Evolutionary conservation across 2,888 invertebrate genomes (phyloP).

Genomic region (Branchellion lobata): DNA sequence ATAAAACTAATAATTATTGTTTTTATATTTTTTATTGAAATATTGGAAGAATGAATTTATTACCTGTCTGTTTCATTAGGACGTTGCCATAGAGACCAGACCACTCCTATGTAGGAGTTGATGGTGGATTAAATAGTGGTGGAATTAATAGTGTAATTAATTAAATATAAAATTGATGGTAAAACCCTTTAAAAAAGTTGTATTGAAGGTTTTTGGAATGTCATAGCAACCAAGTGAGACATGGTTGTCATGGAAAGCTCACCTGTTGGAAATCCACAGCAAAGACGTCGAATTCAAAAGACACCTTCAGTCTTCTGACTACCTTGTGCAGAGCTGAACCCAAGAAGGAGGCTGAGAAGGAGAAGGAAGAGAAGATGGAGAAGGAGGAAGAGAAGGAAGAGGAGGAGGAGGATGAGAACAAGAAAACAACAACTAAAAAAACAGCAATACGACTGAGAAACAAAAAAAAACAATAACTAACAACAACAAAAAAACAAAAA

Average conservation of each 20-base stretch:
- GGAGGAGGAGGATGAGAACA: not conserved
- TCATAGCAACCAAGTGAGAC: too few relatives aligned
- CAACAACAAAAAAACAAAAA: too few relatives aligned
- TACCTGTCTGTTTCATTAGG: conserved; percentile 73
- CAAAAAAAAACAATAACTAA: too few relatives aligned
- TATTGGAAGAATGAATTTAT: not conserved
- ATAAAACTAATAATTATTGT: too few relatives aligned
- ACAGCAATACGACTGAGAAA: not conserved
- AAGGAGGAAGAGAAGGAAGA: not conserved
- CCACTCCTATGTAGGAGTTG: conserved; percentile 70
- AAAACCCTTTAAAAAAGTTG: too few relatives aligned
- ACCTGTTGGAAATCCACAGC: conserved; percentile 82
- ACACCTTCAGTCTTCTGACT: conserved; percentile 70
- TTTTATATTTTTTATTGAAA: not conserved
- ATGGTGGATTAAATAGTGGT: too few relatives aligned
- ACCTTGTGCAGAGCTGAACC: conserved; percentile 88
- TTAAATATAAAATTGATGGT: too few relatives aligned
- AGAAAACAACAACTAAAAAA: conserved; percentile 2
- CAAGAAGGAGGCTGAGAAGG: conserved; percentile 74
- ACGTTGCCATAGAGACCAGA: conserved; percentile 84
- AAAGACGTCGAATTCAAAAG: conserved; percentile 83
- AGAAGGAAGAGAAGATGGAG: not conserved
- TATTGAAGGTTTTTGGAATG: too few relatives aligned
- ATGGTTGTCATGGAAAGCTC: conserved; percentile 38
- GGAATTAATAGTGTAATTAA: too few relatives aligned